Evolutionary conservation across 2,888 invertebrate genomes (phyloP).

Genomic region (Apodemia mormo): DNA sequence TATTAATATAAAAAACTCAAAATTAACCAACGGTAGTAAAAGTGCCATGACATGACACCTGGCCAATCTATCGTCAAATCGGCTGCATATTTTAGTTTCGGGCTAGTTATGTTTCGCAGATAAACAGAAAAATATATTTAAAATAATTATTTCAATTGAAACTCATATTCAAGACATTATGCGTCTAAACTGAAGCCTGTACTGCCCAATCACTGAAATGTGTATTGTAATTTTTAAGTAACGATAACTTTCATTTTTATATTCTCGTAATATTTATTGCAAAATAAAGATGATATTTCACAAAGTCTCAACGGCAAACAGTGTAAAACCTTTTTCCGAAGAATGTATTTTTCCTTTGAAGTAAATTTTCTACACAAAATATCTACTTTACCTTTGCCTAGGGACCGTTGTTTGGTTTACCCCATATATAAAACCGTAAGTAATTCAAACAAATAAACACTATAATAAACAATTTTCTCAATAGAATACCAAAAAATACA

Average conservation of each 20-base stretch:
- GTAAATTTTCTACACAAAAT: neutral
- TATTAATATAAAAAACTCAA: too few relatives aligned
- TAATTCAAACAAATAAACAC: neutral
- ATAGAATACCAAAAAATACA: too few relatives aligned
- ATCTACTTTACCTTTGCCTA: neutral
- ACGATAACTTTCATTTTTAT: neutral
- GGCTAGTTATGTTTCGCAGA: too few relatives aligned
- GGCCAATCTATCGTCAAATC: too few relatives aligned
- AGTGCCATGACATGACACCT: too few relatives aligned
- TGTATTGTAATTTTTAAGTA: neutral
- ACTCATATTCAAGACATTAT: too few relatives aligned
- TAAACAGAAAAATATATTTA: too few relatives aligned
- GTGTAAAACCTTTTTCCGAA: neutral
- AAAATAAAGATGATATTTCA: neutral
- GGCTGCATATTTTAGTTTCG: too few relatives aligned
- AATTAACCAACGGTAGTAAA: too few relatives aligned
- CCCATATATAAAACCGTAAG: neutral
- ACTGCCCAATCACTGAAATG: neutral
- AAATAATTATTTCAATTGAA: too few relatives aligned
- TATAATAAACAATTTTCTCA: too few relatives aligned
- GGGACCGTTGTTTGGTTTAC: neutral
- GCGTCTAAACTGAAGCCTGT: too few relatives aligned
- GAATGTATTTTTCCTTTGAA: neutral
- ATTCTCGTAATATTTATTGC: neutral
- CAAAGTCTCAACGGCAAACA: neutral